Base-by-base conservation (phyloP, 92 coral and sea anemone genomes). In the Muricea muricata region DNA sequence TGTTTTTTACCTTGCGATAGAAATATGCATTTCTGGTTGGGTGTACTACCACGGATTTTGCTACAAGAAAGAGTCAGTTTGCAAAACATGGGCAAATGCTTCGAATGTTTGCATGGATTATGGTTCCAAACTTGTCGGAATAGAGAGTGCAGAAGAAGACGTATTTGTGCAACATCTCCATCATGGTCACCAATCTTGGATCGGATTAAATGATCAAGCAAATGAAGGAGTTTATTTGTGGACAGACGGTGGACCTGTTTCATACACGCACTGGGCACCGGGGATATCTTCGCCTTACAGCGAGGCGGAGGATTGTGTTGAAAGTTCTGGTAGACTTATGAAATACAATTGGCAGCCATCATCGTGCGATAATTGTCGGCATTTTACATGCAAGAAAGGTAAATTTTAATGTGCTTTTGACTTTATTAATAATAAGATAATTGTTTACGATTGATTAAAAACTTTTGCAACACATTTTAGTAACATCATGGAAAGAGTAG, bases 21-120 rank as follows among this genome's bases (percentile, higher is more conserved):
- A 92, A 75, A 86, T 87, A 1, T 92, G 96, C 65, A 73, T 82
- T 14, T 78, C 90, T 0, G 87, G 60, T 0, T 92, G 96, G 96
- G 80, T 87, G 41, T 92, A 87, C 81, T 92, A 54, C 88, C 76
- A 85, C 14, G 93, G 96, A 0, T 84, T 88, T 52, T 92, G 96
- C 61, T 92, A 87, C 84, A 31, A 67, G 26, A 26, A n/a, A 31
- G 10, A 18, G 17, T 11, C 3, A 12, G 9, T 33, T 20, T 61
- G 69, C 11, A 14, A 18, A 61, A 18, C 69, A 20, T 61, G 45
- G 74, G 32, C 41, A 18, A 67, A 67, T 33, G 74, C 74, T 20
- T 67, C 74, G 24, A 25, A 41, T 5, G 32, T 29, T 12, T 67
- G 74, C 56, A 3, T 48, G 56, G 56, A 18, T 10, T 48, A 10